These are phyloP conservation scores for Drosophila acutilabella DNA, from an alignment of 2,888 invertebrate species.

Conservation along the genomic window DNA sequence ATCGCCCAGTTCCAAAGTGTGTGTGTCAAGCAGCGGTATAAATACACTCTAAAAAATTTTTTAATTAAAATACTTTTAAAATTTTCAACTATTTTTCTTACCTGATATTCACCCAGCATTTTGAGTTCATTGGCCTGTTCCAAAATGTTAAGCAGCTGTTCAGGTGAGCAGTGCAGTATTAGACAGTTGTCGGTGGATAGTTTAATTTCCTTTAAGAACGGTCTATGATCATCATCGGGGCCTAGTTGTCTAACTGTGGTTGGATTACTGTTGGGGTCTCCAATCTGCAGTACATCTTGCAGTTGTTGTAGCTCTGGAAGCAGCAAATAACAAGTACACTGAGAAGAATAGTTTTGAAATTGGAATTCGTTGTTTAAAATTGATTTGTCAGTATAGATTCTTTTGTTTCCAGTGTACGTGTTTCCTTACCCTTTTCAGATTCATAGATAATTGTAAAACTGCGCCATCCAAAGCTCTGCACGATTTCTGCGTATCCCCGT, in stretches of 20 bases:
- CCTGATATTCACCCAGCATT: conserved; percentile 92
- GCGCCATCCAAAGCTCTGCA: conserved; percentile 92
- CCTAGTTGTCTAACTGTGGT: conserved; percentile 89
- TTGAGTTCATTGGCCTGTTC: conserved; percentile 92
- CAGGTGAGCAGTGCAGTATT: conserved; percentile 90
- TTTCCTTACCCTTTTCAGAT: conserved; percentile 89
- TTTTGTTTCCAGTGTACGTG: too few species aligned
- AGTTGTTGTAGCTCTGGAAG: conserved; percentile 89
- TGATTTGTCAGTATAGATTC: too few species aligned
- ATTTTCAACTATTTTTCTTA: conserved; percentile 60
- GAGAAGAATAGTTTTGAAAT: neutral
- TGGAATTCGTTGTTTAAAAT: too few species aligned
- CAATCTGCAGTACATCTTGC: conserved; percentile 91
- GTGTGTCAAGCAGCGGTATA: conserved; percentile 85
- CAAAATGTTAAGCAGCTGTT: conserved; percentile 88
- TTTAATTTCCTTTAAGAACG: conserved; percentile 91
- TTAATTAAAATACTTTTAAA: too few species aligned
- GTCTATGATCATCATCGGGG: conserved; percentile 86
- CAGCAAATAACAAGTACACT: neutral
- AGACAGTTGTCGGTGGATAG: conserved; percentile 90
- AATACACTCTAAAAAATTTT: conserved; percentile 86
- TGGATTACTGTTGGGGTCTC: conserved; percentile 88
- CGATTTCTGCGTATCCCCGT: conserved; percentile 90
- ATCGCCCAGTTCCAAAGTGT: conserved; percentile 86
- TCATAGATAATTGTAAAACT: conserved; percentile 93